These are phyloP conservation scores for Amphimallon solstitiale DNA, from an alignment of 2,888 invertebrate genomes.

Conservation along the genomic window DNA sequence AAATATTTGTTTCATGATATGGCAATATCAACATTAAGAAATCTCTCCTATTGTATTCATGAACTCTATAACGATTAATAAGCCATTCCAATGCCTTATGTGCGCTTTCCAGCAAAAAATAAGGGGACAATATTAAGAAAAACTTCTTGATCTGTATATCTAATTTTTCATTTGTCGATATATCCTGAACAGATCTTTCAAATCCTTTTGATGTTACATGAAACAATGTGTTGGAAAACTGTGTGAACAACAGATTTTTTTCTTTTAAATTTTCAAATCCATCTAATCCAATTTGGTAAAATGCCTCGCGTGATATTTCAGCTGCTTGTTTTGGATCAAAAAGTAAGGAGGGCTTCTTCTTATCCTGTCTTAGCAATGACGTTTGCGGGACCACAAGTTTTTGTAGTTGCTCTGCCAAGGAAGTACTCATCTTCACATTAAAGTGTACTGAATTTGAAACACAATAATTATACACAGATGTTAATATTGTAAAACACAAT, in stretches of 20 bases:
- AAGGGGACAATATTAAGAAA: slow-evolving; percentile 84
- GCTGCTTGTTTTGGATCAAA: slow-evolving; percentile 93
- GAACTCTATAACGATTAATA: slow-evolving; percentile 86
- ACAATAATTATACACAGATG: no score
- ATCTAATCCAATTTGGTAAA: slow-evolving; percentile 86
- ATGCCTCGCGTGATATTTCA: slow-evolving; percentile 82
- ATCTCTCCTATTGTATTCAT: slow-evolving; percentile 86
- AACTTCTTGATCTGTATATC: slow-evolving; percentile 82
- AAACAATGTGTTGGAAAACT: slow-evolving; percentile 82
- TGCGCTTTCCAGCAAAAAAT: slow-evolving; percentile 83
- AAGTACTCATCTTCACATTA: slow-evolving; percentile 68
- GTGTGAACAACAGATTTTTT: slow-evolving; percentile 76
- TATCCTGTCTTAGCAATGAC: slow-evolving; percentile 71
- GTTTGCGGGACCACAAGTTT: slow-evolving; percentile 82
- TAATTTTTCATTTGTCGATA: slow-evolving; percentile 79
- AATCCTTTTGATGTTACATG: slow-evolving; percentile 79
- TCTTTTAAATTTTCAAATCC: slow-evolving; percentile 86
- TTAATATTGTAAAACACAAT: no score
- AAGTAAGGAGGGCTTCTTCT: slow-evolving; percentile 81
- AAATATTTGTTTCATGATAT: slow-evolving; percentile 92
- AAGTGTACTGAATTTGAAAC: neutral
- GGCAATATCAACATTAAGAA: slow-evolving; percentile 86
- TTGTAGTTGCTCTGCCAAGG: slow-evolving; percentile 81
- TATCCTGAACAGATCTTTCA: slow-evolving; percentile 81
- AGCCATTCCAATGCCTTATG: slow-evolving; percentile 97